Conservation (phyloP, 1,140 invertebrate species). For the Theocolax elegans region DNA sequence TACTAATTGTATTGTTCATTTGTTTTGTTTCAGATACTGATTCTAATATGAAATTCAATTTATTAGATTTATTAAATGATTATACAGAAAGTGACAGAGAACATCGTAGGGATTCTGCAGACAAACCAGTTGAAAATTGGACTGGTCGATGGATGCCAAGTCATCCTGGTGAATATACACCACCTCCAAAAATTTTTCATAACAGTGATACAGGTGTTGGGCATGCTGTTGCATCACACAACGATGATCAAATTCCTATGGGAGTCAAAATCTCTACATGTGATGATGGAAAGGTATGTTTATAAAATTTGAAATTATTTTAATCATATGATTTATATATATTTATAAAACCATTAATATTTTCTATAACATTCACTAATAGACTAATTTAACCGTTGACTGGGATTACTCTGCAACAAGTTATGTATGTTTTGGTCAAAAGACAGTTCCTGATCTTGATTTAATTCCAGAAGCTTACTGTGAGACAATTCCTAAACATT, state of each 20-base stretch:
- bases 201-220: background rate
- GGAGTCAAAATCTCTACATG: constrained; percentile 68
- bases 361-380: constrained; percentile 43
- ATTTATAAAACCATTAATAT: background rate
- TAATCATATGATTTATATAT: constrained; percentile 8
- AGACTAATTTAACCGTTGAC: constrained; percentile 78
- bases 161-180: constrained; percentile 51
- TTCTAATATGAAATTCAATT: constrained; percentile 37
- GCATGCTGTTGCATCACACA: background rate
- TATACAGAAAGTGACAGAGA: constrained; percentile 27
- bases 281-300: constrained; percentile 77
- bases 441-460: constrained; percentile 64
- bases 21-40: constrained; percentile 38
- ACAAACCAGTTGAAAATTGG: constrained; percentile 55
- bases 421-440: constrained; percentile 74
- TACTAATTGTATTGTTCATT: background rate
- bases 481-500: constrained; percentile 72
- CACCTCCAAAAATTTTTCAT: constrained; percentile 53
- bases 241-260: constrained; percentile 66
- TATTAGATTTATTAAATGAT: constrained; percentile 32
- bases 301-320: constrained; percentile 32
- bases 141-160: constrained; percentile 61
- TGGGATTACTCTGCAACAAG: constrained; percentile 75
- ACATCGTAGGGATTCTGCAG: constrained; percentile 43
- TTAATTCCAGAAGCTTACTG: constrained; percentile 69